Evolutionary conservation across 2,797 vertebrate species (phyloP).

Genomic region (Sebastes trivittatus): DNA sequence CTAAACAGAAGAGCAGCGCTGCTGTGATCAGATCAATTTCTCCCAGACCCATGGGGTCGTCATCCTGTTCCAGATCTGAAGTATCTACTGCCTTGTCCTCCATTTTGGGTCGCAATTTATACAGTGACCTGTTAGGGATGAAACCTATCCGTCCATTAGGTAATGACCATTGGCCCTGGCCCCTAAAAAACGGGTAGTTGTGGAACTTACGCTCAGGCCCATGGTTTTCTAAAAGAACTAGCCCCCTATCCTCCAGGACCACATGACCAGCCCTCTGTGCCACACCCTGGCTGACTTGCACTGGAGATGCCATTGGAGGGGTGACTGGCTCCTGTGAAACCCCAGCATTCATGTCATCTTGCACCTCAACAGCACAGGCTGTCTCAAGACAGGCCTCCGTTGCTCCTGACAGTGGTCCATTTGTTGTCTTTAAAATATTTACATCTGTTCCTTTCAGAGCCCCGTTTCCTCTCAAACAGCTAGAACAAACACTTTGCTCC

Average conservation of each 20-base stretch:
- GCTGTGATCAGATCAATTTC: slow-evolving; percentile 96
- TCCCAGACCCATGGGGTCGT: slow-evolving; percentile 94
- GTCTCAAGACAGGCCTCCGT: slow-evolving; percentile 65
- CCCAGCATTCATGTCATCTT: slow-evolving; percentile 62
- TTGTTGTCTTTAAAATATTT: slow-evolving; percentile 62
- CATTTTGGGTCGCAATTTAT: slow-evolving; percentile 79
- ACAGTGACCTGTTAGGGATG: slow-evolving; percentile 76
- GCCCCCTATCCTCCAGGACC: slow-evolving; percentile 79
- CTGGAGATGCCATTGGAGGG: slow-evolving; percentile 48
- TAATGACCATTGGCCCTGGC: slow-evolving; percentile 81
- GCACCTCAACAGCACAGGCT: slow-evolving; percentile 64
- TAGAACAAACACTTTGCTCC: slow-evolving; percentile 82
- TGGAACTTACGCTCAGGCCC: slow-evolving; percentile 81
- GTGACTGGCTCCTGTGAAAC: slow-evolving; percentile 70
- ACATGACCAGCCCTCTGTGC: slow-evolving; percentile 71
- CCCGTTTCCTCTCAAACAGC: slow-evolving; percentile 80
- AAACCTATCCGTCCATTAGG: slow-evolving; percentile 75
- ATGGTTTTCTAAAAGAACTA: slow-evolving; percentile 69
- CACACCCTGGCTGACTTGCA: slow-evolving; percentile 77
- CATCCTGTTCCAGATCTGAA: slow-evolving; percentile 91
- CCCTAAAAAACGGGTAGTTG: slow-evolving; percentile 80
- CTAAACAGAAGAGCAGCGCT: slow-evolving; percentile 94
- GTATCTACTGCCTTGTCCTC: slow-evolving; percentile 96
- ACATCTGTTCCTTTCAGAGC: slow-evolving; percentile 60
- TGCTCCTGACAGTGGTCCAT: slow-evolving; percentile 69